Evolutionary conservation across 2,888 invertebrate genomes (phyloP), one percentile per base, ranked within the genome.

Genomic region (Muschampia staudingeri): DNA sequence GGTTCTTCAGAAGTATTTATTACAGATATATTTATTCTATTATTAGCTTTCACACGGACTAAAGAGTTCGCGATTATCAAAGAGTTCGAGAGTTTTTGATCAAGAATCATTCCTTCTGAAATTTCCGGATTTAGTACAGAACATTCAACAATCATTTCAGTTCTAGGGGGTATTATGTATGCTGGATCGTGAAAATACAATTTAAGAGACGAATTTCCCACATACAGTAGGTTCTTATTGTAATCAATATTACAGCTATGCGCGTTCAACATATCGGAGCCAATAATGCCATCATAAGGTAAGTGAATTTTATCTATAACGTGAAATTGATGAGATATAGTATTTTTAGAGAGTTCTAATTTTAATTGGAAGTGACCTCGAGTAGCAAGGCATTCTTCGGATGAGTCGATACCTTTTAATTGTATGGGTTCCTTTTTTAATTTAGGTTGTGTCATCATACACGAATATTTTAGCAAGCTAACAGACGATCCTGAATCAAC

Each of bases 211-310:
- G 69, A 37, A 3, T 69, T 37, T 37, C 69, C 69, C 7, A 69
- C 12, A n/a, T 69, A 9, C 3, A 67, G 8, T 11, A 69, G 7
- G 14, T 69, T 37, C n/a, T 69, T 73, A 30, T 44, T 52, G 30
- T 73, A 73, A n/a, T 82, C 16, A 30, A 82, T 82, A 2, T 42
- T 82, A 14, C 78, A 82, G 25, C 48, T 65, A 25, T 44, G 61
- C 14, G 78, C 44, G 56, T 78, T 82, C 11, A 82, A 61, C 70
- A 79, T 76, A 48, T 82, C 82, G 14, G 76, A 61, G 4, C 82
- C 82, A 12, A 82, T 79, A 6, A 82, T 82, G 3, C 82, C 79
- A n/a, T 82, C 78, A 30, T 82, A 82, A 34, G 82, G 79, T 30
- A 82, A 44, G 25, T 79, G 75, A 16, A 82, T 82, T 70, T 82